Percentiles rank a stretch among this genome's conserved stretches.
Conservation (phyloP, 2,888 invertebrate species). For the Eubasilissa splendida region DNA sequence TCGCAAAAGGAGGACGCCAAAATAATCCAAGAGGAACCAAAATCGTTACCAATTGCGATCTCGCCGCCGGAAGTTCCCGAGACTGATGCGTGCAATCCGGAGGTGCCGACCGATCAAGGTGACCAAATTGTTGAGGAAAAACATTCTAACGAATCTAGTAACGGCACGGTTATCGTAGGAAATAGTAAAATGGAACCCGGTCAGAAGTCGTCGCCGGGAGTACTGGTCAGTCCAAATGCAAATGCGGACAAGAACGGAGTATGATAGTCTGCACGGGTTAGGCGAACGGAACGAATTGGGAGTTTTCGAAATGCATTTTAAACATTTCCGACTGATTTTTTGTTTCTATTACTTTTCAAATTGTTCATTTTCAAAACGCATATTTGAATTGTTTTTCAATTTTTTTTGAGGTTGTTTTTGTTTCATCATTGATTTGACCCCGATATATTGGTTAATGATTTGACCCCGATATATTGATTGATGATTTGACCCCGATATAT, state of each 20-base stretch:
- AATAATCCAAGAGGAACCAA: conserved; percentile 16
- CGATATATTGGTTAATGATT: too few relatives aligned
- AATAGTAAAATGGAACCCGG: conserved; percentile 10
- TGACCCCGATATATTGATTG: too few relatives aligned
- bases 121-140: conserved; percentile 3
- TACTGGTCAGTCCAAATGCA: conserved; percentile 35
- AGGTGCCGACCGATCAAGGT: conserved; percentile 43
- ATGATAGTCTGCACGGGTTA: conserved; percentile 30
- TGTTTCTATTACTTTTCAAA: background rate
- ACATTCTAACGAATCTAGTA: conserved; percentile 12
- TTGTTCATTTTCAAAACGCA: too few relatives aligned
- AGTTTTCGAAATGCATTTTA: conserved; percentile 18
- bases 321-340: conserved; percentile 29
- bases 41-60: background rate
- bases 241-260: conserved; percentile 44
- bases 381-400: too few relatives aligned
- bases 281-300: conserved; percentile 14
- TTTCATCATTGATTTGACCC: too few relatives aligned
- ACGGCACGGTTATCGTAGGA: conserved; percentile 39
- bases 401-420: too few relatives aligned
- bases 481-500: too few relatives aligned
- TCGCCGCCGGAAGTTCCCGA: conserved; percentile 18
- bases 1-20: conserved; percentile 25
- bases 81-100: conserved; percentile 2
- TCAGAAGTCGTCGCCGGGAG: conserved; percentile 14